A percentile compares a stretch with the other conserved stretches of the same genome.
These are phyloP conservation scores for Pocillopora grandis DNA, from an alignment of 92 coral and sea anemone species.

Conservation along the genomic window DNA sequence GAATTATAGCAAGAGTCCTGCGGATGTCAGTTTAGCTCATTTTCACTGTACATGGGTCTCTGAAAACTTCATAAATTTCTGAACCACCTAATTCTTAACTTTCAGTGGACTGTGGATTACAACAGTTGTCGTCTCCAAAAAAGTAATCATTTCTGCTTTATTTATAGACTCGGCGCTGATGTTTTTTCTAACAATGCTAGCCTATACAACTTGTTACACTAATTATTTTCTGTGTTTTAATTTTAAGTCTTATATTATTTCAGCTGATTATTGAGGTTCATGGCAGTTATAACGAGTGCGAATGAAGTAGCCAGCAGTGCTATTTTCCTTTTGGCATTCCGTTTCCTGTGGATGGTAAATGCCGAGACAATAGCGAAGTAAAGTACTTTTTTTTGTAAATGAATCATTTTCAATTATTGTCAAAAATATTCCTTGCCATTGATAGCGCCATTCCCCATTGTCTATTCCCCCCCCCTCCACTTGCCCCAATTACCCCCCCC, in stretches of 20 bases:
- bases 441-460: neutral
- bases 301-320: neutral
- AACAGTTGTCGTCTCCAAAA: too few species aligned
- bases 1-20: too few species aligned
- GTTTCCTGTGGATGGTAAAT: constrained; percentile 11
- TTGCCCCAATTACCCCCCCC: neutral
- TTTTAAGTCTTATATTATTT: neutral
- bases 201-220: neutral
- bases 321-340: neutral
- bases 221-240: neutral
- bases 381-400: neutral
- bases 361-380: neutral
- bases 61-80: too few species aligned
- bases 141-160: too few species aligned
- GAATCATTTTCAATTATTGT: neutral
- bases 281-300: neutral
- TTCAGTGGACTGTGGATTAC: too few species aligned
- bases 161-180: too few species aligned
- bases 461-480: neutral
- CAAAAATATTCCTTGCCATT: neutral
- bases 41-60: too few species aligned
- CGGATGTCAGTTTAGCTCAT: too few species aligned
- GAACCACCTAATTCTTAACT: too few species aligned
- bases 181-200: too few species aligned
- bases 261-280: neutral